These are phyloP conservation scores for Eulimnadia texana DNA, from an alignment of 1,140 invertebrate genomes.

Conservation along the genomic window DNA sequence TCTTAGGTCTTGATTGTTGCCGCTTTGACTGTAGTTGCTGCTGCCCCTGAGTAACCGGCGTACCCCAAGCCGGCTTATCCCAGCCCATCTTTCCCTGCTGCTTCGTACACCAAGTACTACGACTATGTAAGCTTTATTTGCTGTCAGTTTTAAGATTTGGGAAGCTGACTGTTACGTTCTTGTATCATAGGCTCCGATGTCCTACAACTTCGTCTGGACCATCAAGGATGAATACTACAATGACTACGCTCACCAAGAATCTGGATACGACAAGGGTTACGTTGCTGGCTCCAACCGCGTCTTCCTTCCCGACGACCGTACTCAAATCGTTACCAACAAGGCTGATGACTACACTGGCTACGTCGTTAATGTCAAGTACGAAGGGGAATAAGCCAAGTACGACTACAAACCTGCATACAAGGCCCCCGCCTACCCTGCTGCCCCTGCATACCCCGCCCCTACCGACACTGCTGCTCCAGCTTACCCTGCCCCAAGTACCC, in stretches of 20 bases:
- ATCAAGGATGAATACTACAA: too few species aligned
- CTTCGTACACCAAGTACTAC: not conserved
- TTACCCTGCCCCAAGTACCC: not conserved
- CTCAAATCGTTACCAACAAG: too few species aligned
- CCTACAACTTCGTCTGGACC: too few species aligned
- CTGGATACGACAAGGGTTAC: too few species aligned
- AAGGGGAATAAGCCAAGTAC: conserved; percentile 33
- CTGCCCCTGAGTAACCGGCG: not conserved
- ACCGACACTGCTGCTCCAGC: not conserved
- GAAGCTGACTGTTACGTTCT: not conserved
- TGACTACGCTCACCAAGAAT: too few species aligned
- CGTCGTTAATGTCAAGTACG: conserved; percentile 59
- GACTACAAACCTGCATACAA: not conserved
- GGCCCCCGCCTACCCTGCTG: not conserved
- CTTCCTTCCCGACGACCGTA: too few species aligned
- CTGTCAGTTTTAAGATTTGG: not conserved
- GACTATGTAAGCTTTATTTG: not conserved
- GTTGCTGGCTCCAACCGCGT: too few species aligned
- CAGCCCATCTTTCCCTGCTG: not conserved
- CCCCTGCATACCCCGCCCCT: not conserved
- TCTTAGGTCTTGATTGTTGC: not conserved
- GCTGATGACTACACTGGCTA: conserved; percentile 48
- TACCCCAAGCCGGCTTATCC: not conserved
- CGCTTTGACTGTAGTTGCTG: not conserved
- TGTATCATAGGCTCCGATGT: not conserved